phyloP scores from a whole-genome alignment of 2,888 invertebrate genomes.

The Priocnemis perturbator region DNA sequence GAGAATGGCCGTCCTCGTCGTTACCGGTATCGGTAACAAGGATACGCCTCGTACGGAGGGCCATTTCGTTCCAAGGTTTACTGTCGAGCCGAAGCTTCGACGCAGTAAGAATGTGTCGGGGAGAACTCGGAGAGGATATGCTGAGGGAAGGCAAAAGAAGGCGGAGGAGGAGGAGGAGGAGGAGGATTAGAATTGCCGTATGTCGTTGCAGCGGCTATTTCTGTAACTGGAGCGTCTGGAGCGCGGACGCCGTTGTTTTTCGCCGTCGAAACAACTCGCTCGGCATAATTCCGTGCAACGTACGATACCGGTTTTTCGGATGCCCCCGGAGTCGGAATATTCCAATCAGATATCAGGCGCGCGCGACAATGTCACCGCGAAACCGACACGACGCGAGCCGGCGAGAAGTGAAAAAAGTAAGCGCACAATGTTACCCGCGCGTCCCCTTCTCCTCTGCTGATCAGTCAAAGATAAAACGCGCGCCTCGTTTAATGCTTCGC shows the following conservation, averaged over 20 bases:
- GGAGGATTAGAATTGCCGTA: slow-evolving; percentile 49
- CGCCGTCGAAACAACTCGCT: not conserved
- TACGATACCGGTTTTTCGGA: no score
- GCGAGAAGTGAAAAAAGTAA: no score
- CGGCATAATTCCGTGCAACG: not conserved
- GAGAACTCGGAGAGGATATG: not conserved
- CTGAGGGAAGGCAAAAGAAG: slow-evolving; percentile 1
- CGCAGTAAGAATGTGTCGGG: slow-evolving; percentile 13
- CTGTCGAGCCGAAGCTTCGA: slow-evolving; percentile 45
- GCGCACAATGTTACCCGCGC: no score
- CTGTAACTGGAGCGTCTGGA: slow-evolving; percentile 25
- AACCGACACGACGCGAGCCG: no score
- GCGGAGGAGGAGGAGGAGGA: slow-evolving; percentile 34
- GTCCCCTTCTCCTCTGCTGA: no score
- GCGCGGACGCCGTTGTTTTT: slow-evolving; percentile 1
- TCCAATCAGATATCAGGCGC: no score
- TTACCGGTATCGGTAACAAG: slow-evolving; percentile 60
- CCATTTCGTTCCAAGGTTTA: slow-evolving; percentile 56
- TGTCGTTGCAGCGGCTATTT: slow-evolving; percentile 23
- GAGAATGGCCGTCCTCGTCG: slow-evolving; percentile 54
- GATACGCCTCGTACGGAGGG: slow-evolving; percentile 49
- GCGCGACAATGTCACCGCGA: no score
- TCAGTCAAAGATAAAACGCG: no score
- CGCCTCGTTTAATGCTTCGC: no score
- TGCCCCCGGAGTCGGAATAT: no score